Evolutionary conservation across 2,888 invertebrate species (phyloP).

Genomic region (Lamproptera curius): DNA sequence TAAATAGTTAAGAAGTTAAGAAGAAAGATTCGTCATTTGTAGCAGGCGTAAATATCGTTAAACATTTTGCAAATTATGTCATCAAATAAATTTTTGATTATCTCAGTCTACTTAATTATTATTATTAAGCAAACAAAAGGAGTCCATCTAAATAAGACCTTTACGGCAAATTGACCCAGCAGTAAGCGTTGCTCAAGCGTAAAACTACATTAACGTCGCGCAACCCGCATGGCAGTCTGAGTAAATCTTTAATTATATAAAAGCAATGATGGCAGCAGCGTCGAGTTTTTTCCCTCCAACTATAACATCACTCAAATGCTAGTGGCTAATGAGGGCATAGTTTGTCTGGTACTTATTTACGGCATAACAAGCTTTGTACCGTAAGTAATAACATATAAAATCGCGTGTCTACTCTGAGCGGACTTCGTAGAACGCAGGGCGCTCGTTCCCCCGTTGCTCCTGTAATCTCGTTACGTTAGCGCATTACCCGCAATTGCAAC

Average conservation of each 20-base stretch:
- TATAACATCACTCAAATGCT: slow-evolving; percentile 27
- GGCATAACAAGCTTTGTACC: slow-evolving; percentile 8
- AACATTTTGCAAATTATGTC: no score
- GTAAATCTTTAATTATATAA: slow-evolving; percentile 32
- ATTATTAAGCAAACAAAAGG: no score
- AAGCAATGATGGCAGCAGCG: slow-evolving; percentile 25
- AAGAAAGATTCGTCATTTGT: no score
- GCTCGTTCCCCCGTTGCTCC: slow-evolving; percentile 16
- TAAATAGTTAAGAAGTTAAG: no score
- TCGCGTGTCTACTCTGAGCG: slow-evolving; percentile 5
- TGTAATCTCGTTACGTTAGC: slow-evolving; percentile 33
- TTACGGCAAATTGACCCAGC: no score
- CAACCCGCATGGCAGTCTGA: no score
- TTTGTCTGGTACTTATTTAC: slow-evolving; percentile 2
- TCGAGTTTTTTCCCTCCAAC: slow-evolving; percentile 23
- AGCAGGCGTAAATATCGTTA: no score
- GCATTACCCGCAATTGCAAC: slow-evolving; percentile 32
- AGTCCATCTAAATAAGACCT: no score
- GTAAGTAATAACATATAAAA: background rate
- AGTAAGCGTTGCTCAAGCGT: slow-evolving; percentile 24
- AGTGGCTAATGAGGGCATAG: slow-evolving; percentile 23
- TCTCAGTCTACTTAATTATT: no score
- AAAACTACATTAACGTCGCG: no score
- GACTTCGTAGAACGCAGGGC: no score
- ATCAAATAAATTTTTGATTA: no score